Evolutionary conservation across 2,797 vertebrate species (phyloP).

Genomic region (Arctocebus calabarensis): DNA sequence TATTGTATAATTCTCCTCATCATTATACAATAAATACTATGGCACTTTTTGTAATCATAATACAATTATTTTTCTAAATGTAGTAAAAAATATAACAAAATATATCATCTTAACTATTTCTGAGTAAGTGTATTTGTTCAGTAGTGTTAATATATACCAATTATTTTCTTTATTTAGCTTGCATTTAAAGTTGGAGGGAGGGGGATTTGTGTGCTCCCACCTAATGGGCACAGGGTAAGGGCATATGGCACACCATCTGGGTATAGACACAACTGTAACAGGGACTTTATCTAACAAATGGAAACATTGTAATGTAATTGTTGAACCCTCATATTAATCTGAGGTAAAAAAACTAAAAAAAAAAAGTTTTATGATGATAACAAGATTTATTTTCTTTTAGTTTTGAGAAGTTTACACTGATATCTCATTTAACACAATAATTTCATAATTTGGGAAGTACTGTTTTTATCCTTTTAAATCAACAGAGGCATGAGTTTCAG

Average conservation of each 20-base stretch:
- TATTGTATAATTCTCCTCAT: background rate
- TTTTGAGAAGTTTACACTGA: background rate
- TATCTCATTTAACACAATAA: conserved; percentile 17
- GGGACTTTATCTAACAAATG: no score
- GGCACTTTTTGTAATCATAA: background rate
- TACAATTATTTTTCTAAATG: background rate
- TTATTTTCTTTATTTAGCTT: background rate
- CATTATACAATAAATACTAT: background rate
- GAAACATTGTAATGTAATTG: no score
- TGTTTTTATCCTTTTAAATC: conserved; percentile 9
- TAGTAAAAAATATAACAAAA: background rate
- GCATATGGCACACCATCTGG: no score
- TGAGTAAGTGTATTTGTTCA: background rate
- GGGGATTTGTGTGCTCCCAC: no score
- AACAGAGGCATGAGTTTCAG: background rate
- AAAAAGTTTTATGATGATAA: background rate
- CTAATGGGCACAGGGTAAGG: no score
- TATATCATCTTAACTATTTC: background rate
- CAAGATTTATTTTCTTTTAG: background rate
- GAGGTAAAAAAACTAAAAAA: no score
- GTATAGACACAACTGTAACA: no score
- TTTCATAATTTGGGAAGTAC: background rate
- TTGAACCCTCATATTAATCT: no score
- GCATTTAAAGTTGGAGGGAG: background rate
- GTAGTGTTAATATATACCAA: background rate